Conservation (phyloP, 2,113 vertebrate species). For the Fulica atra region DNA sequence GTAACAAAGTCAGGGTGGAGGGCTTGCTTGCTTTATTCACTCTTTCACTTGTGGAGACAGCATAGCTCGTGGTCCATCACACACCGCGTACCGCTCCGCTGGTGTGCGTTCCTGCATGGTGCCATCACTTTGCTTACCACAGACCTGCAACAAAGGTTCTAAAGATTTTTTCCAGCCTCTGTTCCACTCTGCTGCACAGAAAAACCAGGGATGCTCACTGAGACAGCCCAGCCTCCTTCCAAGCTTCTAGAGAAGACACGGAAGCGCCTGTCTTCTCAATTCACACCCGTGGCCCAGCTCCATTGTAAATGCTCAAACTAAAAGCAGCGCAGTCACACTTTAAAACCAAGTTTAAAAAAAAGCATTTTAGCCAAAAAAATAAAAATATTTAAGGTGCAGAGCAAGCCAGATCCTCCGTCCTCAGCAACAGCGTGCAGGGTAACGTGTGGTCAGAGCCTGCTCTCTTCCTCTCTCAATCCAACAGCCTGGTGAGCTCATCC, state of each 20-base stretch:
- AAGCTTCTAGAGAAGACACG: not conserved
- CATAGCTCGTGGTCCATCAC: not conserved
- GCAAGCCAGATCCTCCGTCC: not conserved
- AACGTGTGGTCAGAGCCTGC: not conserved
- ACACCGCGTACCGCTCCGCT: not conserved
- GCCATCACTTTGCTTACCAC: not conserved
- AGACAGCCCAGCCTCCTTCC: not conserved
- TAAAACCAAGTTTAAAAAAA: not conserved
- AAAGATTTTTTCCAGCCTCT: not conserved
- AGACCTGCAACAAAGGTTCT: not conserved
- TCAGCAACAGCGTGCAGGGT: not conserved
- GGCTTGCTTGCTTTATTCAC: not conserved
- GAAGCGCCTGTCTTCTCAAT: not conserved
- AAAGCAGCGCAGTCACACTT: not conserved
- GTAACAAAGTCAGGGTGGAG: not conserved
- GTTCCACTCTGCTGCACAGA: accelerated
- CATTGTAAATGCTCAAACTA: not conserved
- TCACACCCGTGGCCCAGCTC: not conserved
- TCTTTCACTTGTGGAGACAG: not conserved
- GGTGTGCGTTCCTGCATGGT: accelerated
- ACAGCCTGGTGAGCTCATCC: not conserved
- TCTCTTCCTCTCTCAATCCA: not conserved
- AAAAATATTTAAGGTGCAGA: conserved; percentile 53
- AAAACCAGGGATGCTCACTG: not conserved
- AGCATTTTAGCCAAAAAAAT: not conserved